phyloP scores from a whole-genome alignment of 1,140 invertebrate genomes.

The Uloborus diversus region DNA sequence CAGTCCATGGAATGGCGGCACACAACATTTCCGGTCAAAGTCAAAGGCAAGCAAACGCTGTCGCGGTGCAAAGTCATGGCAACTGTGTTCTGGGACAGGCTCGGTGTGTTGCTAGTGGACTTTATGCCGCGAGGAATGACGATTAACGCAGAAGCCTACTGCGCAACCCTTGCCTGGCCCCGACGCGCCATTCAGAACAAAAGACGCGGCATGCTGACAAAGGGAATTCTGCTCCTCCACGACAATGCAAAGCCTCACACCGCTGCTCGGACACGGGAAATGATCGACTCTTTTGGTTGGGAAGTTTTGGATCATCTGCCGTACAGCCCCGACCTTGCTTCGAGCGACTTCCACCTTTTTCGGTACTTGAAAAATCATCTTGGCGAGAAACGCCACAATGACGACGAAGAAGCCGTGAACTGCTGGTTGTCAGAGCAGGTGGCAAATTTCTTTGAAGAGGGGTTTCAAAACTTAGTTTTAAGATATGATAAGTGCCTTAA shows the following conservation, averaged over 20 bases:
- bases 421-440: not conserved
- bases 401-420: not conserved
- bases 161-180: conserved; percentile 37
- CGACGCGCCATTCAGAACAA: conserved; percentile 55
- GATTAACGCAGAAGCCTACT: conserved; percentile 29
- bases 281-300: conserved; percentile 59
- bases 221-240: conserved; percentile 60
- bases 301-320: not conserved
- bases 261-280: not conserved
- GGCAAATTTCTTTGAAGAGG: not conserved
- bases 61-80: conserved; percentile 59
- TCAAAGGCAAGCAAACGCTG: not conserved
- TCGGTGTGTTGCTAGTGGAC: conserved; percentile 64
- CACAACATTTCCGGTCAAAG: not conserved
- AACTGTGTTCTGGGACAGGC: conserved; percentile 62
- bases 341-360: conserved; percentile 4
- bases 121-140: conserved; percentile 63
- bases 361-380: not conserved
- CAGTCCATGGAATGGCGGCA: not conserved
- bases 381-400: not conserved
- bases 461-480: not conserved
- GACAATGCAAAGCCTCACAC: conserved; percentile 64
- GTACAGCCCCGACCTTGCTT: not conserved
- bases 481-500: not conserved
- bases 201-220: conserved; percentile 53